phyloP scores from a whole-genome alignment of 2,797 vertebrate genomes.

The Gymnodraco acuticeps region DNA sequence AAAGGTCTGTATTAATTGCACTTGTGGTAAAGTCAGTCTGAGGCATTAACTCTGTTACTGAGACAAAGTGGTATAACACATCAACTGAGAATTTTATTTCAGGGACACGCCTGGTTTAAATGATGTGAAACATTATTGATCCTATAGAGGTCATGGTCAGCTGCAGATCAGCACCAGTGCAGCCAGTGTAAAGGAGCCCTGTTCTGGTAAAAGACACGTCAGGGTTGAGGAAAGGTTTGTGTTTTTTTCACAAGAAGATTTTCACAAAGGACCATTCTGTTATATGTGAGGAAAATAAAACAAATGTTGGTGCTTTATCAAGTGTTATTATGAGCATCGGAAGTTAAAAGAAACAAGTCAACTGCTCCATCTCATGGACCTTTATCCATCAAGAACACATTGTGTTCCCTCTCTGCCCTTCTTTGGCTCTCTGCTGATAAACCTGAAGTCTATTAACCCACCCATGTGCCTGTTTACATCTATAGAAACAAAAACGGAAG shows the following conservation, averaged over 20 bases:
- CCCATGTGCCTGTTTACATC: slow-evolving; percentile 29
- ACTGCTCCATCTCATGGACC: slow-evolving; percentile 8
- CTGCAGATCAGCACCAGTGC: slow-evolving; percentile 4
- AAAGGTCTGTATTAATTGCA: background rate
- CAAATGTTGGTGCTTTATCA: background rate
- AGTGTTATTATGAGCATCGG: background rate
- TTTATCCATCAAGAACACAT: slow-evolving; percentile 14
- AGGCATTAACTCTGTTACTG: background rate
- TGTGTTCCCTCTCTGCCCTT: background rate
- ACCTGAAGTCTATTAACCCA: slow-evolving; percentile 27
- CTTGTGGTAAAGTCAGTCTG: slow-evolving; percentile 1
- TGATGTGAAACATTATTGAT: background rate
- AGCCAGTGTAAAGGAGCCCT: background rate
- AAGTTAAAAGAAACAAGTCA: background rate
- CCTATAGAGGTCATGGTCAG: slow-evolving; percentile 4
- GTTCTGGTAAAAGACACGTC: background rate
- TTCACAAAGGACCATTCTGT: background rate
- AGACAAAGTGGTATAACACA: slow-evolving; percentile 12
- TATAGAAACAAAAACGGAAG: slow-evolving; percentile 26
- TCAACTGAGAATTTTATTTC: slow-evolving; percentile 1
- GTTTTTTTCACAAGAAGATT: background rate
- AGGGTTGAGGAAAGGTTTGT: background rate
- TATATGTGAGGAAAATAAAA: background rate
- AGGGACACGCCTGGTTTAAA: no score
- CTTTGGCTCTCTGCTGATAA: slow-evolving; percentile 9